Base-by-base conservation (phyloP, 2,113 vertebrate species). In the Charina bottae region DNA sequence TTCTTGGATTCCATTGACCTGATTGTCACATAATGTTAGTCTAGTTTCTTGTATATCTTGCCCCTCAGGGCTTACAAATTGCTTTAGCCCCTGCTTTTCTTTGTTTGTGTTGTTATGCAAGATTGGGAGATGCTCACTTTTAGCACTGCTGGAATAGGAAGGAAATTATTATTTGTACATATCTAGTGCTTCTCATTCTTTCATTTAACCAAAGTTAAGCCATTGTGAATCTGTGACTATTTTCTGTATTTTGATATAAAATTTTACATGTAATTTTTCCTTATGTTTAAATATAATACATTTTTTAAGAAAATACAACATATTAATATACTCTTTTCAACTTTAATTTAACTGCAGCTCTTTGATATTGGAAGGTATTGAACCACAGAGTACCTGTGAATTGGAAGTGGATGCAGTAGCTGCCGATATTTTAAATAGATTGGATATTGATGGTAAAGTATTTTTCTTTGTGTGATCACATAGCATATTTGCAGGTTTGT, bases 331-430 rank as follows among this genome's bases (percentile, higher is more conserved):
- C 86, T 3, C 90, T 6, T 46, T 91, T 93, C 59, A 13, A 1
- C 95, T 13, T 95, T 97, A 91, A 92, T 96, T 90, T 97, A 93
- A 89, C 97, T 95, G 85, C 96, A 99, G 99, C 95, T 99, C 98
- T 93, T 97, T 99, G 94, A 96, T 99, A 92, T 95, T 99, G 95
- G 98, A 98, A 64, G 98, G 97, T 72, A 98, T 99, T 96, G 97
- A 97, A 91, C 98, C 97, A 94, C 98, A 98, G 96, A 99, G 99
- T 97, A 99, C 98, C 42, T 99, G 99, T 97, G 99, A 99, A 97
- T 97, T 99, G 96, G 99, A 99, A 96, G 99, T 98, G n/a, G 99
- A 99, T 93, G 99, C 98, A 28, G 99, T 99, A 88, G 99, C 99
- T 95, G 98, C 98, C 90, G 99, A 99, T 94, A 96, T 99, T 96